A percentile compares a stretch with the other conserved stretches of the same genome.
These are phyloP conservation scores for Tipula confusa DNA, from an alignment of 2,888 invertebrate species.

Conservation along the genomic window DNA sequence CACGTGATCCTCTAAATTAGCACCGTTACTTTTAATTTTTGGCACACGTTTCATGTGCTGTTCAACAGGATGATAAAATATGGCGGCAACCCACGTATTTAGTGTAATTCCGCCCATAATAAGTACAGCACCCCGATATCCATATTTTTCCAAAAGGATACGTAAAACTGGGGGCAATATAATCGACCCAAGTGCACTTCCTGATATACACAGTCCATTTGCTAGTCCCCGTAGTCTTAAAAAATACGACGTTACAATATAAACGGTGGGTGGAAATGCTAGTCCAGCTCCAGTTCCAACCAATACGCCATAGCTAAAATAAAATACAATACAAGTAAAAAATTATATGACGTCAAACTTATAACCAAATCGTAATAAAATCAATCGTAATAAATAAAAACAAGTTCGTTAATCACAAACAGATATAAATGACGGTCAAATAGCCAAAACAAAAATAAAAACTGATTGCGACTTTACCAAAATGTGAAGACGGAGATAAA, in stretches of 20 bases:
- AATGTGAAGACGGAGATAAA: too few species aligned
- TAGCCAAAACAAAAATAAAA: background rate
- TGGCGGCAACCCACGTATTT: conserved; percentile 78
- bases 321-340: background rate
- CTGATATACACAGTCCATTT: conserved; percentile 84
- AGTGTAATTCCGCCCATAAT: conserved; percentile 77
- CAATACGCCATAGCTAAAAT: conserved; percentile 68
- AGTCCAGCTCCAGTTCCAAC: conserved; percentile 81
- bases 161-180: conserved; percentile 75
- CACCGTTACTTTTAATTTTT: conserved; percentile 41
- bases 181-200: conserved; percentile 81
- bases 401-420: background rate
- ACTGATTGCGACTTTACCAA: background rate
- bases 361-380: background rate
- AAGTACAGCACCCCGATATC: conserved; percentile 75
- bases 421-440: background rate
- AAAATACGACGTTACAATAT: conserved; percentile 85
- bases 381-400: background rate
- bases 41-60: conserved; percentile 69
- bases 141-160: conserved; percentile 65
- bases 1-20: conserved; percentile 42
- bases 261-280: conserved; percentile 83
- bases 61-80: conserved; percentile 79
- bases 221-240: conserved; percentile 72
- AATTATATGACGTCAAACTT: background rate